Evolutionary conservation across 2,888 invertebrate species (phyloP).

Genomic region (Temnothorax unifasciatus): DNA sequence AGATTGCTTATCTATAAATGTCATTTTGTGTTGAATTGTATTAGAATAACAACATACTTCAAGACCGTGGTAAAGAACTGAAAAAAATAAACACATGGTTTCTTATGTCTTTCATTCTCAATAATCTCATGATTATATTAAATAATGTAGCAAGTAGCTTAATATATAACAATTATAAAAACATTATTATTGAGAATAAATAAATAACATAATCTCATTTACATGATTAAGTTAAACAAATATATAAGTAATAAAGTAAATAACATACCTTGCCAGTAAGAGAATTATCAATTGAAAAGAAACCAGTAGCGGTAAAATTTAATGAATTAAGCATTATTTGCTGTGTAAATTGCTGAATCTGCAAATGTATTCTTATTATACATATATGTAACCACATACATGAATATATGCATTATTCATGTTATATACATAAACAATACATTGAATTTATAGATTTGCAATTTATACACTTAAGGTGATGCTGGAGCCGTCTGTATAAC

Average conservation of each 20-base stretch:
- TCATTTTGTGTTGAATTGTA: constrained; percentile 23
- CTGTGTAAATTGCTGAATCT: constrained; percentile 42
- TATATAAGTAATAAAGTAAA: neutral
- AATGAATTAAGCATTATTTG: constrained; percentile 34
- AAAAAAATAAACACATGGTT: neutral
- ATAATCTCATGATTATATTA: neutral
- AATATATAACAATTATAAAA: neutral
- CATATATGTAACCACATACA: no score
- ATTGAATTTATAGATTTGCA: neutral
- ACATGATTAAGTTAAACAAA: neutral
- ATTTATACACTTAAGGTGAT: neutral
- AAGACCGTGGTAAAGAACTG: constrained; percentile 39
- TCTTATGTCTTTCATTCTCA: neutral
- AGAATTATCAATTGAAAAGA: constrained; percentile 37
- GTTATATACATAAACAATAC: neutral
- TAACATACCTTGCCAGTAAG: constrained; percentile 32
- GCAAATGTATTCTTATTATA: neutral
- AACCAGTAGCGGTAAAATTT: constrained; percentile 1
- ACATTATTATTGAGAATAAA: neutral
- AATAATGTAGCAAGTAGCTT: no score
- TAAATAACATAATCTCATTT: neutral
- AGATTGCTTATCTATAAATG: neutral
- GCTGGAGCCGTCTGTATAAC: no score
- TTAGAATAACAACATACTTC: constrained; percentile 44
- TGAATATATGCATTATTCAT: neutral